A percentile compares a stretch with the other conserved stretches of the same genome.
Evolutionary conservation across 2,888 invertebrate species (phyloP).

Genomic region (Noctua janthina): DNA sequence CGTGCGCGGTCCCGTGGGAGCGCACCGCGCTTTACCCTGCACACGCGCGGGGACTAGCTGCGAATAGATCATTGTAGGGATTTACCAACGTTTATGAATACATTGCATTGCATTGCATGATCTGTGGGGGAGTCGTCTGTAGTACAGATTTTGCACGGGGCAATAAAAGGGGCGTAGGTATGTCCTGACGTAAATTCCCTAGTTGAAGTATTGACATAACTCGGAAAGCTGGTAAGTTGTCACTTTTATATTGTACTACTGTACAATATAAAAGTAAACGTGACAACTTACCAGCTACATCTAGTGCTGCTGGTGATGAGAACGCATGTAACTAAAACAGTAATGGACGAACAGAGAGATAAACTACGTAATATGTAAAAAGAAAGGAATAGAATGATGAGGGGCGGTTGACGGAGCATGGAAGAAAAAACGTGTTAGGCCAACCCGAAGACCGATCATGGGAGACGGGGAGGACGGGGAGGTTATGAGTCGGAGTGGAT

Average conservation of each 20-base stretch:
- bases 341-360: neutral
- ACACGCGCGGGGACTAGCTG: slow-evolving; percentile 7
- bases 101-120: neutral
- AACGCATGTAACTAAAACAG: neutral
- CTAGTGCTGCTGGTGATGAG: neutral
- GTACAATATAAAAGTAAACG: no score
- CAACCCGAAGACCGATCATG: neutral
- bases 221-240: neutral
- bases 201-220: neutral
- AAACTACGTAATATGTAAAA: neutral
- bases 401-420: neutral
- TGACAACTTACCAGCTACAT: no score
- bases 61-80: neutral
- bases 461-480: neutral
- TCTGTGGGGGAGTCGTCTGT: neutral
- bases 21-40: slow-evolving; percentile 7
- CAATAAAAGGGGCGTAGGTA: neutral
- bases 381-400: neutral
- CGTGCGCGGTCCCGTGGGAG: slow-evolving; percentile 27
- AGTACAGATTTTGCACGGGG: neutral
- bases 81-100: neutral
- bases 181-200: neutral
- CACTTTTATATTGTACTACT: neutral
- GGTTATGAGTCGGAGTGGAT: neutral
- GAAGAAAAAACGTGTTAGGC: neutral